Evolutionary conservation across 2,888 invertebrate species (phyloP), one percentile per base, ranked within the genome.

Genomic region (Shargacucullia verbasci): DNA sequence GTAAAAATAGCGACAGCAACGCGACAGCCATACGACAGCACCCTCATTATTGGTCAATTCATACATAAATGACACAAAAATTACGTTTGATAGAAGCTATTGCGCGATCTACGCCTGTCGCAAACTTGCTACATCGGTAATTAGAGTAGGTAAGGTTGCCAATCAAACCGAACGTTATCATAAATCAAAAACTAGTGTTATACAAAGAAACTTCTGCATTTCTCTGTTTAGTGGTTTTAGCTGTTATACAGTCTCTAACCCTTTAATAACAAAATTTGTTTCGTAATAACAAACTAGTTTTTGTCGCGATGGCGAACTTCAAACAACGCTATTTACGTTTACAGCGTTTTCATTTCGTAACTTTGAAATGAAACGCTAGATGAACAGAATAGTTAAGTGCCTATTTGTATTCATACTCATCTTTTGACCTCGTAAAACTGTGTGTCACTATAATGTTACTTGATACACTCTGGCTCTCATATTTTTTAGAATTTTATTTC

Each of bases 161-260:
- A n/a, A n/a, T n/a, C n/a, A n/a, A n/a, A n/a, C n/a, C n/a, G 41
- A 43, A 37, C 10, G 55, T 25, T 64, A 39, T 67, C 59, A 61
- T 20, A 20, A 20, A 20, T 20, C 2, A 38, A 14, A 11, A 9
- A 38, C 1, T n/a, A n/a, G 1, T 15, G 11, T 15, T 9, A 7
- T 7, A 4, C 5, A 43, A 31, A 13, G 4, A 29, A 12, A 9
- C 29, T 34, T 8, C 12, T 29, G 5, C 0, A n/a, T 6, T 3
- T 8, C 29, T 44, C 52, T 44, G n/a, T 7, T 25, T 1, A 39
- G 15, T 25, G 20, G 20, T 35, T 40, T n/a, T 4, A 15, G 1
- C 7, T 43, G 34, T 29, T 47, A 35, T 27, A 9, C n/a, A 10
- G 33, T n/a, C 7, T 10, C 15, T n/a, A 43, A 47, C 43, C 38